Percentiles rank a stretch among this genome's conserved stretches.
Evolutionary conservation across 23 tunicate genomes (phyloP).

Genomic region (Clavelina lepadiformis): DNA sequence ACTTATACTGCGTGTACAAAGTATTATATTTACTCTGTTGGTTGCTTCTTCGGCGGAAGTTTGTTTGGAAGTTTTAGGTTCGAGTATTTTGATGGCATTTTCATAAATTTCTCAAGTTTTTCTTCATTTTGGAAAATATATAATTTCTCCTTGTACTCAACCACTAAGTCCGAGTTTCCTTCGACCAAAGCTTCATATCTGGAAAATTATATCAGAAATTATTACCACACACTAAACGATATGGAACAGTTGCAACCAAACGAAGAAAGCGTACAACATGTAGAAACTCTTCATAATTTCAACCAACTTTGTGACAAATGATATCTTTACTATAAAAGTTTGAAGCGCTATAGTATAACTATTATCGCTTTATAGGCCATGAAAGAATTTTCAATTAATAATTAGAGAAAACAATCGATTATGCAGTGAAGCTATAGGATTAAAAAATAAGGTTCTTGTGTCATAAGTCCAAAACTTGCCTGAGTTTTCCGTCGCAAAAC

Average conservation of each 20-base stretch:
- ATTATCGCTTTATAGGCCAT: too few species aligned
- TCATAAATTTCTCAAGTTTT: conserved; percentile 65
- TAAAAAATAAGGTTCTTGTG: too few species aligned
- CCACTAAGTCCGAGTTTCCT: conserved; percentile 54
- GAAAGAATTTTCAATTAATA: too few species aligned
- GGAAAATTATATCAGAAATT: background rate
- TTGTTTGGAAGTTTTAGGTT: conserved; percentile 70
- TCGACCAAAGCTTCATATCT: conserved; percentile 79
- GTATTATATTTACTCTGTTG: conserved; percentile 45
- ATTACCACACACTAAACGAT: background rate
- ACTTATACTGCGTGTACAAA: too few species aligned
- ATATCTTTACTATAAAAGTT: too few species aligned
- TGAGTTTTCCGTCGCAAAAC: conserved; percentile 45
- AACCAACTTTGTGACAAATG: too few species aligned
- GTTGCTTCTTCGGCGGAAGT: conserved; percentile 72
- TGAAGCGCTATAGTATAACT: too few species aligned
- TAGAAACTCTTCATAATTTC: background rate
- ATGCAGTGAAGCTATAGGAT: too few species aligned
- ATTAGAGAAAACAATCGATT: too few species aligned
- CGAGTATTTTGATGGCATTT: conserved; percentile 46
- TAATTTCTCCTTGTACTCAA: conserved; percentile 41
- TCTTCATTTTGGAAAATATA: conserved; percentile 39
- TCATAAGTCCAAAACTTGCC: conserved; percentile 36
- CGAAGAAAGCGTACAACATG: background rate
- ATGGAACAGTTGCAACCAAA: background rate